Conservation (phyloP, 92 coral and sea anemone genomes). For the Paramuricea clavata region DNA sequence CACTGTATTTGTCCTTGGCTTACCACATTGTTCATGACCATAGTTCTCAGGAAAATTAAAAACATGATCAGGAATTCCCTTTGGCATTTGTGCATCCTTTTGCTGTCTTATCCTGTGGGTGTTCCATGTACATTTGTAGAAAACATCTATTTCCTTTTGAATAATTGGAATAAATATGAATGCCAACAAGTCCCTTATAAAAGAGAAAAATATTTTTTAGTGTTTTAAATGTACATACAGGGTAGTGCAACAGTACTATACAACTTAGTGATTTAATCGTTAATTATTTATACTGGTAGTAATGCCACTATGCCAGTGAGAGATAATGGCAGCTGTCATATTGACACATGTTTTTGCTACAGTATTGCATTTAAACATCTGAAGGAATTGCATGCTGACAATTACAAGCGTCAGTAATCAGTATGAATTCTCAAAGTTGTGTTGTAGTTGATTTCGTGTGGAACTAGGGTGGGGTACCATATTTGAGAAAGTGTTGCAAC, state of each 20-base stretch:
- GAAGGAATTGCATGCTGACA: too few species aligned
- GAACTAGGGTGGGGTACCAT: neutral
- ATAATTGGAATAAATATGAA: slow-evolving; percentile 37
- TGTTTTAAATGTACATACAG: neutral
- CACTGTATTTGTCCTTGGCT: neutral
- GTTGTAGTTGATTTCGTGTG: too few species aligned
- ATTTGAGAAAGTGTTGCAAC: neutral
- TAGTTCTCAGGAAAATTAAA: slow-evolving; percentile 28
- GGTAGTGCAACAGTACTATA: neutral
- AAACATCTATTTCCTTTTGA: slow-evolving; percentile 32
- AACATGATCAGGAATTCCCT: slow-evolving; percentile 34
- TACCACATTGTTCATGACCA: slow-evolving; percentile 46
- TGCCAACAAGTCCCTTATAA: slow-evolving; percentile 36
- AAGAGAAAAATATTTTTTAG: neutral
- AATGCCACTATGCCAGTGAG: too few species aligned
- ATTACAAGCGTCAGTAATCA: too few species aligned
- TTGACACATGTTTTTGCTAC: too few species aligned
- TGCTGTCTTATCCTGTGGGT: slow-evolving; percentile 37
- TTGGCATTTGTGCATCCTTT: slow-evolving; percentile 32
- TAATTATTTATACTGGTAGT: too few species aligned
- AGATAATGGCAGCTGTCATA: too few species aligned
- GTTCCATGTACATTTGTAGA: slow-evolving; percentile 30
- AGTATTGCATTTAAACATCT: too few species aligned
- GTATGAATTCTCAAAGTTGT: too few species aligned
- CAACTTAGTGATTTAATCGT: too few species aligned